These are phyloP conservation scores for Berghia stephanieae DNA, from an alignment of 1,140 invertebrate genomes.

Conservation along the genomic window DNA sequence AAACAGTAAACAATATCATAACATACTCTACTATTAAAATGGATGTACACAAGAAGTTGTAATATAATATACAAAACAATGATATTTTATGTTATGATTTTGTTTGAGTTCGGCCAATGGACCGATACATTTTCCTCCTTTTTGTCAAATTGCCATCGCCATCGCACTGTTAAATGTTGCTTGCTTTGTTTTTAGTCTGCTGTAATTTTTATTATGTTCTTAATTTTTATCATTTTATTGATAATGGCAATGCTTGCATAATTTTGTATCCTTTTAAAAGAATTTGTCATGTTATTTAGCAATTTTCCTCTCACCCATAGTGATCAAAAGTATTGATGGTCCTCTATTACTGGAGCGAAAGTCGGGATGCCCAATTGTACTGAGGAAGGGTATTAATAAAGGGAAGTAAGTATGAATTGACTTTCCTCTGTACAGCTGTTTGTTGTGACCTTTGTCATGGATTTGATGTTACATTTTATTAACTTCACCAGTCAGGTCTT, in stretches of 20 bases:
- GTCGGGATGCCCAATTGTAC: background rate
- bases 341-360: background rate
- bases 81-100: no score
- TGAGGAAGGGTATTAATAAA: slow-evolving; percentile 21
- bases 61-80: no score
- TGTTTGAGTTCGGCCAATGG: no score
- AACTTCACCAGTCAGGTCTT: background rate
- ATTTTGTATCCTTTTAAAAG: no score
- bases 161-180: no score
- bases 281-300: no score
- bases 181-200: no score
- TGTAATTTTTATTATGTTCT: background rate
- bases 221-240: background rate
- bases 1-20: no score
- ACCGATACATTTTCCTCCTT: no score
- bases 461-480: background rate
- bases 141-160: no score
- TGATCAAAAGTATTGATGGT: background rate
- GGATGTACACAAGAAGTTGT: no score
- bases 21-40: no score
- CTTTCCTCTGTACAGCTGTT: background rate
- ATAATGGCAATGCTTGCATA: background rate
- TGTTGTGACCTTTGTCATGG: background rate
- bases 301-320: background rate
- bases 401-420: slow-evolving; percentile 23